Evolutionary conservation across 1,140 invertebrate species (phyloP), one percentile per base, ranked within the genome.

Genomic region (Heliconius hermathena): DNA sequence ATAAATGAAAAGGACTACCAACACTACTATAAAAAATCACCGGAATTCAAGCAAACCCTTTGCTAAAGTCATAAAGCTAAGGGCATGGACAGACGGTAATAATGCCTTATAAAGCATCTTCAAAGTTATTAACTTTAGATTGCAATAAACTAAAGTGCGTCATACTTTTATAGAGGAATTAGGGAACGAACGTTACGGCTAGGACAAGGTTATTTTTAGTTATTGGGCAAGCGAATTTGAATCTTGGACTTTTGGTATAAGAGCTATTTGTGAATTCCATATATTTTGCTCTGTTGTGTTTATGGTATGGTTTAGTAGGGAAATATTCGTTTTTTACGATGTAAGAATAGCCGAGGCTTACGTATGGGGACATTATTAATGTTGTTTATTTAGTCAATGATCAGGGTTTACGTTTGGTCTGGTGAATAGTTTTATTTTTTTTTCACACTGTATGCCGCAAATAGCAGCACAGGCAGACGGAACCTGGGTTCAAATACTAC

Each of bases 81-180:
- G 49, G 74, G 75, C 72, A 79, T 70, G 79, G 81, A 84, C 82
- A 83, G 80, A 82, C 83, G 77, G 86, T 85, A 85, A 83, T 87
- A 83, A 86, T 84, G 81, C 80, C 81, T 80, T 84, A 87, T 89
- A 87, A 88, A 85, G 82, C 83, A 86, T 88, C 87, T 85, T 84
- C 84, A 82, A 87, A 90, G 87, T 91, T 93, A 92, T 91, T 92
- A 94, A 93, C 90, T 92, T 93, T 92, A 90, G 90, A 93, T 94
- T 90, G 89, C 89, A 90, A 91, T 93, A 92, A 91, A 93, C 90
- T 91, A 87, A 88, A 94, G 90, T 90, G 89, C 86, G 83, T 85
- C 88, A 90, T 90, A 91, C 90, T 91, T 92, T 93, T 93, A 93
- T 90, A 84, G 86, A 79, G 81, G 88, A 90, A 91, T 93, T 92